Percentiles rank a stretch among this genome's conserved stretches.
These are phyloP conservation scores for Halichoeres trimaculatus DNA, from an alignment of 2,113 vertebrate genomes.

Conservation along the genomic window DNA sequence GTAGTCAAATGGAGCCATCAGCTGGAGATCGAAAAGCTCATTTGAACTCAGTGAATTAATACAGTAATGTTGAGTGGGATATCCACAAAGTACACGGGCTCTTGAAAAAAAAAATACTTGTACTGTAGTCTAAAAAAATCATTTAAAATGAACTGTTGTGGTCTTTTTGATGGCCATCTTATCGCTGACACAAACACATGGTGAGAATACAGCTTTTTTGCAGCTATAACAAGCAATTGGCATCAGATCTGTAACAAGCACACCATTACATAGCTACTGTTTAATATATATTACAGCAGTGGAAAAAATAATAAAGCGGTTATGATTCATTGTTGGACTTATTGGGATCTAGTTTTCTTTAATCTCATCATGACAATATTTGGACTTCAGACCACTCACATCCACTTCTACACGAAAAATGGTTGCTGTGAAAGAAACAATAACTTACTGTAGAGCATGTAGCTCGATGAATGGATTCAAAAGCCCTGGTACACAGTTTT, in stretches of 20 bases:
- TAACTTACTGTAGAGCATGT: neutral
- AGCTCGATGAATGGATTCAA: slow-evolving; percentile 1
- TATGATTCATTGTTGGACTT: slow-evolving; percentile 1
- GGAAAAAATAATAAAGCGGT: slow-evolving; percentile 6
- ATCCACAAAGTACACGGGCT: neutral
- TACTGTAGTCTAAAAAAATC: too few relatives aligned
- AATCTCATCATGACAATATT: neutral
- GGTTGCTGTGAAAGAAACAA: slow-evolving; percentile 11
- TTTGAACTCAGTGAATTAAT: slow-evolving; percentile 10
- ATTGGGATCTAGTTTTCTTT: slow-evolving; percentile 25
- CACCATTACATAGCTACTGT: slow-evolving; percentile 25
- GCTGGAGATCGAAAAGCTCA: slow-evolving; percentile 10
- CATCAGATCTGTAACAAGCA: slow-evolving; percentile 30
- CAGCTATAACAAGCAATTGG: slow-evolving; percentile 29
- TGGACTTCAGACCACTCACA: slow-evolving; percentile 18
- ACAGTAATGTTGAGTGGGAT: slow-evolving; percentile 6
- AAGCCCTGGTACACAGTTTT: neutral
- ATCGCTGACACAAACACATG: slow-evolving; percentile 49
- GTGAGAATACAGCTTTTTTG: slow-evolving; percentile 19
- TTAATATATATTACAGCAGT: slow-evolving; percentile 35
- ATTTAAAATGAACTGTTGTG: neutral
- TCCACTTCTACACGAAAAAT: slow-evolving; percentile 21
- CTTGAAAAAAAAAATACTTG: neutral
- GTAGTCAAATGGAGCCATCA: slow-evolving; percentile 41
- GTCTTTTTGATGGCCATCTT: slow-evolving; percentile 27